These are phyloP conservation scores for Synodontis membranacea DNA, from an alignment of 2,113 vertebrate species.

Conservation along the genomic window DNA sequence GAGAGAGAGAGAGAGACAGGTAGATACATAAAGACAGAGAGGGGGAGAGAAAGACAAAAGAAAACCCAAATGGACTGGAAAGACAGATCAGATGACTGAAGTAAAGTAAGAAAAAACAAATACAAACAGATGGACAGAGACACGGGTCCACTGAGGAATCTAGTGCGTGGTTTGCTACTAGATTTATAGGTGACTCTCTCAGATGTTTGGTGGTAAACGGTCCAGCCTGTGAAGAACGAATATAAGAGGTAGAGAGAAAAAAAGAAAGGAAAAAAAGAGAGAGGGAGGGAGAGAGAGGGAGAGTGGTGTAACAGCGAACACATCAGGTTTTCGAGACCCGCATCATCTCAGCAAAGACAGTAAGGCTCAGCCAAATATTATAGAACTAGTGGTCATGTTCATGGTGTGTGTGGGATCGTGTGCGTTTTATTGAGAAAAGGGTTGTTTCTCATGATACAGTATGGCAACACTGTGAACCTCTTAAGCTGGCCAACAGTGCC, in stretches of 20 bases:
- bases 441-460: neutral
- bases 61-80: slow-evolving; percentile 44
- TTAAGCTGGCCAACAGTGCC: neutral
- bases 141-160: slow-evolving; percentile 99
- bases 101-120: slow-evolving; percentile 75
- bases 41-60: slow-evolving; percentile 46
- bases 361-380: slow-evolving; percentile 52
- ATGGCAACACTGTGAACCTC: neutral
- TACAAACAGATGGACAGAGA: slow-evolving; percentile 99
- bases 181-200: slow-evolving; percentile 99
- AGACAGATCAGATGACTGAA: slow-evolving; percentile 64
- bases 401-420: neutral
- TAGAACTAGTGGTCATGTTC: neutral
- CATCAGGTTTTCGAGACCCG: slow-evolving; percentile 72
- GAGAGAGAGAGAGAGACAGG: slow-evolving; percentile 54
- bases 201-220: slow-evolving; percentile 97
- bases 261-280: slow-evolving; percentile 84
- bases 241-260: slow-evolving; percentile 88
- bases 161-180: slow-evolving; percentile 99
- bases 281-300: slow-evolving; percentile 77
- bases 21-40: neutral
- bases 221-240: slow-evolving; percentile 97
- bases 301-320: slow-evolving; percentile 92
- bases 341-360: slow-evolving; percentile 67
- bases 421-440: neutral